Conservation (phyloP, 92 coral and sea anemone genomes). For the Umimayanthus chanpuru region DNA sequence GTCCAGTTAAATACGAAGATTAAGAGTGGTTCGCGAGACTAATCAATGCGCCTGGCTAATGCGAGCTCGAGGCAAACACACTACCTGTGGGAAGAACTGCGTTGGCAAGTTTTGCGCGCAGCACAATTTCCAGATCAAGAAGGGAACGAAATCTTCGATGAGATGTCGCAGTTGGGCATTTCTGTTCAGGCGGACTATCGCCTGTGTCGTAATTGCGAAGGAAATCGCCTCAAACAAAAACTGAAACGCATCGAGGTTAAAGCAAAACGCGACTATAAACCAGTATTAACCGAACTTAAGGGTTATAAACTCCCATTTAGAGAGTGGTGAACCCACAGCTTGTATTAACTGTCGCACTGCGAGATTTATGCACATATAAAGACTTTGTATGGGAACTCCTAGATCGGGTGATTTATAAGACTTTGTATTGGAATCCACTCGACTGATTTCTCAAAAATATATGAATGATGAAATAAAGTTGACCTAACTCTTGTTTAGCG, state of each 20-base stretch:
- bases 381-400: too few relatives aligned
- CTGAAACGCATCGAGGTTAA: slow-evolving; percentile 6
- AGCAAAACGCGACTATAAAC: neutral
- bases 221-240: slow-evolving; percentile 1
- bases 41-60: neutral
- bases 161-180: neutral
- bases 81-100: neutral
- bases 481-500: too few relatives aligned
- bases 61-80: neutral
- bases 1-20: neutral
- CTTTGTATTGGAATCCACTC: too few relatives aligned
- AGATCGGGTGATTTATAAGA: too few relatives aligned
- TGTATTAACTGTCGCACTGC: too few relatives aligned
- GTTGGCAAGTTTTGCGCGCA: neutral
- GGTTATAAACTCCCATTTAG: neutral
- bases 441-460: too few relatives aligned
- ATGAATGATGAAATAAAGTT: too few relatives aligned
- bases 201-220: slow-evolving; percentile 12
- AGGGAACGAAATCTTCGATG: slow-evolving; percentile 7
- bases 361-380: too few relatives aligned
- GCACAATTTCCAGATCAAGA: slow-evolving; percentile 21
- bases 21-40: neutral
- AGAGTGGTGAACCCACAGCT: too few relatives aligned
- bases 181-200: slow-evolving; percentile 1
- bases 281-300: slow-evolving; percentile 10